These are phyloP conservation scores for Andrena trimmerana DNA, from an alignment of 2,888 invertebrate genomes.

Conservation along the genomic window DNA sequence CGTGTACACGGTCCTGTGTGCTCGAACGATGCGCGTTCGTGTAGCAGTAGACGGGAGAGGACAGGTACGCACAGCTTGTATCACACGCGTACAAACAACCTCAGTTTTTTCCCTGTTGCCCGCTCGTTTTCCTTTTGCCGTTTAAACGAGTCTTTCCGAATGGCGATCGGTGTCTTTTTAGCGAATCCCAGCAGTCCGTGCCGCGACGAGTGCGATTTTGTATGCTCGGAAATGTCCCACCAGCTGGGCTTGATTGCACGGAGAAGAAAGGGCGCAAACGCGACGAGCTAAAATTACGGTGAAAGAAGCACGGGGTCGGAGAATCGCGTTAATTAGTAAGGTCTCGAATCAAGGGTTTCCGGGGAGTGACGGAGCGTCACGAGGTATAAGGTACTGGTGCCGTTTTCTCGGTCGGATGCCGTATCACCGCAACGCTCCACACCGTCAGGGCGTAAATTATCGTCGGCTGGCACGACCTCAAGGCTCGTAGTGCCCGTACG, in stretches of 20 bases:
- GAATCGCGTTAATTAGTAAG: slow-evolving; percentile 33
- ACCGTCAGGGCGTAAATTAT: slow-evolving; percentile 70
- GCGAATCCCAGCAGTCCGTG: slow-evolving; percentile 69
- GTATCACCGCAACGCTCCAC: slow-evolving; percentile 44
- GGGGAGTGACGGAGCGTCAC: slow-evolving; percentile 19
- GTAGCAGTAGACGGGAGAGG: background rate
- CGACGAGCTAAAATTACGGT: background rate
- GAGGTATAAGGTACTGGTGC: background rate
- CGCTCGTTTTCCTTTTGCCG: slow-evolving; percentile 70
- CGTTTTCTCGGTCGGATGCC: slow-evolving; percentile 39
- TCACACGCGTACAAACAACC: slow-evolving; percentile 47
- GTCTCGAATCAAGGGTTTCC: slow-evolving; percentile 29
- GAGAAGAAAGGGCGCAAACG: background rate
- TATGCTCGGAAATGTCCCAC: slow-evolving; percentile 78
- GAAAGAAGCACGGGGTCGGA: background rate
- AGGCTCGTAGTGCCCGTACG: slow-evolving; percentile 31
- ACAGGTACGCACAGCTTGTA: background rate
- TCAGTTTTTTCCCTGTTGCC: slow-evolving; percentile 50
- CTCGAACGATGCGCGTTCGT: slow-evolving; percentile 2
- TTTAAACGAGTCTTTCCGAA: slow-evolving; percentile 80
- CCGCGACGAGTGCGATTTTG: slow-evolving; percentile 45
- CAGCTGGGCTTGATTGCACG: slow-evolving; percentile 9
- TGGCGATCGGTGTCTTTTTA: slow-evolving; percentile 77
- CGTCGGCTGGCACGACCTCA: slow-evolving; percentile 57
- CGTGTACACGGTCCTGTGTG: background rate